Percentiles rank a stretch among this genome's conserved stretches.
These are phyloP conservation scores for Spilarctia lutea DNA, from an alignment of 2,888 invertebrate genomes.

Conservation along the genomic window DNA sequence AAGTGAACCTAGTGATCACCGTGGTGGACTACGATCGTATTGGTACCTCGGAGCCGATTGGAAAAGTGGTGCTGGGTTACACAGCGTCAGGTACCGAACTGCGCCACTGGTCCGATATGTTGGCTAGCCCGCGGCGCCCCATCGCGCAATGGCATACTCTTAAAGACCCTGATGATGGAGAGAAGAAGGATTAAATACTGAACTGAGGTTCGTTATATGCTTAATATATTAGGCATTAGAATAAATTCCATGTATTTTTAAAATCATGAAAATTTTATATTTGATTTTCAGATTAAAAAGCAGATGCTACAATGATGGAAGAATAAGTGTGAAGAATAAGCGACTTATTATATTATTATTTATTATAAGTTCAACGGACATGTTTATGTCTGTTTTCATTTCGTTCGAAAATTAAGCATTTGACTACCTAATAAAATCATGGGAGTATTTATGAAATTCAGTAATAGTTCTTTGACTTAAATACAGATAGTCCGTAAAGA, in stretches of 20 bases:
- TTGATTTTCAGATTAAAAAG: conserved; percentile 46
- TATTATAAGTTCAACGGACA: conserved; percentile 30
- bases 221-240: neutral
- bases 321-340: conserved; percentile 54
- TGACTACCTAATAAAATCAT: conserved; percentile 21
- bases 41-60: conserved; percentile 99
- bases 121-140: conserved; percentile 99
- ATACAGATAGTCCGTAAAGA: neutral
- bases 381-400: conserved; percentile 26
- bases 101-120: conserved; percentile 99
- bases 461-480: neutral
- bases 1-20: conserved; percentile 99
- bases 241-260: neutral
- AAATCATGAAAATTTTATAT: neutral
- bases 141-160: conserved; percentile 99
- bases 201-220: conserved; percentile 52
- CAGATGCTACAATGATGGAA: conserved; percentile 45
- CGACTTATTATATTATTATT: conserved; percentile 36
- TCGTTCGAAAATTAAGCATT: conserved; percentile 22
- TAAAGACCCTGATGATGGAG: conserved; percentile 98
- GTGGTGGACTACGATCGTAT: conserved; percentile 99
- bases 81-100: conserved; percentile 99
- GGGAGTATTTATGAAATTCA: conserved; percentile 14
- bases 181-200: conserved; percentile 91
- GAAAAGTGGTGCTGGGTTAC: conserved; percentile 98